Percentiles rank a stretch among this genome's conserved stretches.
These are phyloP conservation scores for Leptodactylus fallax DNA, from an alignment of 2,797 vertebrate genomes.

Conservation along the genomic window DNA sequence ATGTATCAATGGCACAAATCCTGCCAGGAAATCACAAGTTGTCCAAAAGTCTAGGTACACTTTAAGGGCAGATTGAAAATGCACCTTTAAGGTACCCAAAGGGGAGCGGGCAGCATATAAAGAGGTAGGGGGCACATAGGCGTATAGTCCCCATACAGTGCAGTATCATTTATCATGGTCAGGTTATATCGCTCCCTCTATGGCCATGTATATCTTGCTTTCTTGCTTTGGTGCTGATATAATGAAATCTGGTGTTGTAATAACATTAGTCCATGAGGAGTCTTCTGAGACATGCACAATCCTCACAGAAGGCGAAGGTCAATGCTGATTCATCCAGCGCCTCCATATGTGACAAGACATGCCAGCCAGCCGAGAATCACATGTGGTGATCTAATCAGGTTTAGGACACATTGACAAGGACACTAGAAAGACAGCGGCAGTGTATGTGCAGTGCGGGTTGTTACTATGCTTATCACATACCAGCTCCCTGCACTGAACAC, in stretches of 20 bases:
- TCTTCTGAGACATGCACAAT: neutral
- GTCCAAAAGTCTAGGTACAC: no score
- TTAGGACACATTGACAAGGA: neutral
- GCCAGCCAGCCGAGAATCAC: neutral
- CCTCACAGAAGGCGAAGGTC: neutral
- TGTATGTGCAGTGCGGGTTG: neutral
- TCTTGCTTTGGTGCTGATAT: neutral
- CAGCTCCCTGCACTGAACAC: neutral
- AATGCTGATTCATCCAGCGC: neutral
- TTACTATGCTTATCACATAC: neutral
- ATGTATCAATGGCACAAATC: no score
- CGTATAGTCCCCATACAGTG: no score
- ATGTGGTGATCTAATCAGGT: neutral
- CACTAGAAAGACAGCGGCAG: neutral
- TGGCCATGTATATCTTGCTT: no score
- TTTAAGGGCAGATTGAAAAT: no score
- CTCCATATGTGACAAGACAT: constrained; percentile 13
- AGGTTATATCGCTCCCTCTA: no score
- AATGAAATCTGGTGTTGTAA: neutral
- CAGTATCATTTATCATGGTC: neutral
- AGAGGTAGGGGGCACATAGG: no score
- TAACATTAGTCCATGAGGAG: neutral
- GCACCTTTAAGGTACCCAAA: no score
- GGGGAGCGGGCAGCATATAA: no score
- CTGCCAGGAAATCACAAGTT: no score